Base-by-base conservation (phyloP, 2,888 invertebrate species). In the Hirudinaria manillensis region DNA sequence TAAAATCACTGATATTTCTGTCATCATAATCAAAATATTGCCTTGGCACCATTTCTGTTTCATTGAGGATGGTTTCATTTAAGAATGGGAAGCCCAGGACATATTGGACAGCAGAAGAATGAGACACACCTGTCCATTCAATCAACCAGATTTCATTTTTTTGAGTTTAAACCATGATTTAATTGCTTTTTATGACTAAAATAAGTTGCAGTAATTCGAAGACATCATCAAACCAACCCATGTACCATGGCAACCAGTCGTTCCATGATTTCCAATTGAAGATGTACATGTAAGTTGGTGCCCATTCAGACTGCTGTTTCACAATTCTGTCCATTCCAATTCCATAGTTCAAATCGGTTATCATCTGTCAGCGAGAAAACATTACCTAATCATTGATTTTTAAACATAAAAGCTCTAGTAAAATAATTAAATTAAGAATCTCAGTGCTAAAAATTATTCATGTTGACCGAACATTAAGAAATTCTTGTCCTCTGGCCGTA, bases 61-160 rank as follows among this genome's bases (percentile, higher is more conserved):
- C 67, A 24, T 84, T 82, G 73, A 78, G 80, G 77, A 84, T 82
- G 0, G 84, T 83, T 74, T 83, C 81, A 76, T 87, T 86, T 76
- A 87, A 81, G 78, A 85, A 87, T 0, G 87, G 87, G 75, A 86
- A 85, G 0, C 88, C 88, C 80, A 88, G 87, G 68, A 87, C 82
- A 79, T 87, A 88, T 79, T 87, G 87, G 34, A 87, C 80, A 65
- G 87, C 87, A 75, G 86, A 85, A 56, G 87, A 87, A 80, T 87
- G 86, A 3, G 82, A 81, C n/a, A 83, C 79, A 71, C 84, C 84
- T 84, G 79, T 0, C 45, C 45, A 10, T 45, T 16, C 3, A 7
- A 16, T 45, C 75, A 55, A 61, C 6, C 27, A 51, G 6, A 6
- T 36, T 36, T 36, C 10, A 10, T 6, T 45, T 3, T 45, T 16